phyloP scores from a whole-genome alignment of 1,140 invertebrate species.

The Formica exsecta region DNA sequence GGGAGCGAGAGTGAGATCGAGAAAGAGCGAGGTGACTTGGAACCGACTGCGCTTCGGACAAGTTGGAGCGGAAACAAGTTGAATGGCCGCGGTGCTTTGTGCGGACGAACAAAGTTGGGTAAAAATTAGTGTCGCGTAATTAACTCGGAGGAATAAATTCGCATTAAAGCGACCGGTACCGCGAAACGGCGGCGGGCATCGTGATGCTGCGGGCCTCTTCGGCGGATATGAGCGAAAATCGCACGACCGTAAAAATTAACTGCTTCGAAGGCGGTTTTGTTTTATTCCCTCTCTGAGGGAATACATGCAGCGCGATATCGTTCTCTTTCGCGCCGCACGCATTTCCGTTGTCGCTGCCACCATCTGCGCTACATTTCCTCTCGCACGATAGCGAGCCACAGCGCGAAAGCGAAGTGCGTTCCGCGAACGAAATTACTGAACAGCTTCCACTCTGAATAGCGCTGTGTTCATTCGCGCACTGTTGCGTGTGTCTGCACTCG shows the following conservation, averaged over 20 bases:
- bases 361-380: conserved; percentile 34
- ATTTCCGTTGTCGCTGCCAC: background rate
- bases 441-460: conserved; percentile 55
- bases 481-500: conserved; percentile 29
- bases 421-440: conserved; percentile 55
- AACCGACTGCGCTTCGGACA: conserved; percentile 66
- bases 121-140: conserved; percentile 85
- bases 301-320: background rate
- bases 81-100: conserved; percentile 75
- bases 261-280: conserved; percentile 77
- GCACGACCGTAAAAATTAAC: conserved; percentile 82
- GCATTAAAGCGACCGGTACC: conserved; percentile 78
- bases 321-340: conserved; percentile 14
- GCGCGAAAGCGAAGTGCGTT: conserved; percentile 35
- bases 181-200: background rate
- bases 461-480: conserved; percentile 44
- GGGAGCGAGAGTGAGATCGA: background rate
- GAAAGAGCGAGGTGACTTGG: conserved; percentile 48
- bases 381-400: conserved; percentile 8
- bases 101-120: conserved; percentile 80
- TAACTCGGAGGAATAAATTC: conserved; percentile 84
- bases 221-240: conserved; percentile 74
- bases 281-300: background rate
- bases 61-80: conserved; percentile 72
- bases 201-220: conserved; percentile 7